Evolutionary conservation across 2,888 invertebrate species (phyloP).

Genomic region (Scaeva pyrastri): DNA sequence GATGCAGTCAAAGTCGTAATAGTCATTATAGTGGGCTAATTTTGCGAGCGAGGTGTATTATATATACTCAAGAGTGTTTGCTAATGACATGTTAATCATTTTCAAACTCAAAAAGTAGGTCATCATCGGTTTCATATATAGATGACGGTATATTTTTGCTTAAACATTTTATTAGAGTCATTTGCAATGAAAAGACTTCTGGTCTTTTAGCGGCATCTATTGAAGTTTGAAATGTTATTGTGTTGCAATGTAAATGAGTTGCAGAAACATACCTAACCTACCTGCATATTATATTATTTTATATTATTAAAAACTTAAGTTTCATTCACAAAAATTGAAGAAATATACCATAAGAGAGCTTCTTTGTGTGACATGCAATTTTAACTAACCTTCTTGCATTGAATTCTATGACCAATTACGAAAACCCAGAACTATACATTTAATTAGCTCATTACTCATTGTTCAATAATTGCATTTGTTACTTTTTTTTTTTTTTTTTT

Average conservation of each 20-base stretch:
- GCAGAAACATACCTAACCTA: no score
- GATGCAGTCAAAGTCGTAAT: background rate
- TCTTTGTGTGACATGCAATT: no score
- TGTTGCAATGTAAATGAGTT: no score
- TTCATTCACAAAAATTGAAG: no score
- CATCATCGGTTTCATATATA: background rate
- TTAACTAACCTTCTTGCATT: no score
- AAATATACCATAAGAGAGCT: no score
- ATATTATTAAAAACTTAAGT: no score
- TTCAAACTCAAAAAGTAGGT: background rate
- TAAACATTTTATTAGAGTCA: background rate
- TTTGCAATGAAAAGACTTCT: background rate
- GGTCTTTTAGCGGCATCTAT: background rate
- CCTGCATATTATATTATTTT: no score
- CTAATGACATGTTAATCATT: conserved; percentile 31
- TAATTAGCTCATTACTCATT: background rate
- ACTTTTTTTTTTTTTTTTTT: background rate
- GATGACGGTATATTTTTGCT: background rate
- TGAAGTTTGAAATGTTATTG: no score
- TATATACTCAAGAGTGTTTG: background rate
- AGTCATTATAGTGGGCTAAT: background rate
- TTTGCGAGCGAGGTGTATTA: background rate
- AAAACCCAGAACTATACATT: background rate
- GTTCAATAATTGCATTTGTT: background rate
- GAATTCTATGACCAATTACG: background rate